A percentile compares a stretch with the other conserved stretches of the same genome.
phyloP scores from a whole-genome alignment of 2,888 invertebrate genomes.

The Molanna angustata region DNA sequence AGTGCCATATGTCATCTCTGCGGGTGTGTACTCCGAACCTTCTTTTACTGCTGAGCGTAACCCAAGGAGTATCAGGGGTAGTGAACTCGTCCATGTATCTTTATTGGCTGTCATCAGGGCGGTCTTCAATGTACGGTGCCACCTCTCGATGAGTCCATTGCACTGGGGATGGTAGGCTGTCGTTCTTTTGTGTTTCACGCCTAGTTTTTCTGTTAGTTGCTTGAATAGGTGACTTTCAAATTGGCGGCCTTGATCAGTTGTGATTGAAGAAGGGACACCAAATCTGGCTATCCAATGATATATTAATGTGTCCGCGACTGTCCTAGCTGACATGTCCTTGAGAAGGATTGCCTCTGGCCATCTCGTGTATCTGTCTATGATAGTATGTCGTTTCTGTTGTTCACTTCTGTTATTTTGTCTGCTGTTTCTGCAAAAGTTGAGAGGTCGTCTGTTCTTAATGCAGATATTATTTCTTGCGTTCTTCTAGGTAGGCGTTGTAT shows the following conservation, averaged over 20 bases:
- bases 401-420: too few species aligned
- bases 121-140: constrained; percentile 34
- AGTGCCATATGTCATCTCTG: constrained; percentile 19
- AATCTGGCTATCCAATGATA: constrained; percentile 36
- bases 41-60: constrained; percentile 36
- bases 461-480: too few species aligned
- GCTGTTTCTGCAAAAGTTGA: too few species aligned
- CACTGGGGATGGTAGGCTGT: constrained; percentile 31
- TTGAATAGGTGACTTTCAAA: constrained; percentile 31
- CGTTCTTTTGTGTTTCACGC: constrained; percentile 31
- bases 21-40: too few species aligned
- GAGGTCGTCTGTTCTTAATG: too few species aligned
- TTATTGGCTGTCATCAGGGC: constrained; percentile 26
- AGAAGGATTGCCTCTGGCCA: constrained; percentile 42
- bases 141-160: constrained; percentile 32
- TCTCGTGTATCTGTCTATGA: constrained; percentile 38
- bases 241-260: constrained; percentile 32
- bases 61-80: constrained; percentile 37
- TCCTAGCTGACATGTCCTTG: constrained; percentile 40
- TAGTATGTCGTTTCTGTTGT: too few species aligned
- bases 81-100: constrained; percentile 29
- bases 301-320: constrained; percentile 39
- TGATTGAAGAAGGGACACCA: constrained; percentile 32
- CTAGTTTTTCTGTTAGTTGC: constrained; percentile 24
- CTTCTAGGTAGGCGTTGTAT: constrained; percentile 5